Percentiles rank a stretch among this genome's conserved stretches.
phyloP scores from a whole-genome alignment of 1,140 invertebrate species.

The Maniola jurtina region DNA sequence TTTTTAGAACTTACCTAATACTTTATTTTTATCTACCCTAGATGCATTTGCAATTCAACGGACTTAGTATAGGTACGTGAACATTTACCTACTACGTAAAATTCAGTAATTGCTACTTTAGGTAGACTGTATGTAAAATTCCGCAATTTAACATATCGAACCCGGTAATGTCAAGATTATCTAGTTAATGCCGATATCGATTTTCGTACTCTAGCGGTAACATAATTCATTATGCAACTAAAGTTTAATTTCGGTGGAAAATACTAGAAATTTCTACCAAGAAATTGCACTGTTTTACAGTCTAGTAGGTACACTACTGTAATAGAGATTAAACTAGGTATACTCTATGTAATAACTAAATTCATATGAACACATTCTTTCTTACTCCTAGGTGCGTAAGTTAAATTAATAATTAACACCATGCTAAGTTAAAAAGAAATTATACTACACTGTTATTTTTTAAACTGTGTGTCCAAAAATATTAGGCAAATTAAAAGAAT shows the following conservation, averaged over 20 bases:
- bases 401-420: conserved; percentile 51
- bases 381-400: conserved; percentile 62
- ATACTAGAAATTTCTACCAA: conserved; percentile 35
- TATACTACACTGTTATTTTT: conserved; percentile 4
- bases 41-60: too few relatives aligned
- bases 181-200: too few relatives aligned
- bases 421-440: conserved; percentile 51
- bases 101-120: too few relatives aligned
- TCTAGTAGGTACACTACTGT: conserved; percentile 53
- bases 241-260: conserved; percentile 31
- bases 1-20: too few relatives aligned
- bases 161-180: too few relatives aligned
- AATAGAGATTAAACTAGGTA: conserved; percentile 51
- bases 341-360: conserved; percentile 68
- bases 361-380: conserved; percentile 76
- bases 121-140: too few relatives aligned
- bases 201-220: too few relatives aligned
- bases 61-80: too few relatives aligned
- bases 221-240: conserved; percentile 17
- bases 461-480: neutral
- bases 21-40: too few relatives aligned
- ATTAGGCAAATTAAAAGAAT: conserved; percentile 11
- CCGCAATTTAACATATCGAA: too few relatives aligned
- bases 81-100: too few relatives aligned
- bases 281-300: conserved; percentile 69